Evolutionary conservation across 2,113 vertebrate genomes (phyloP).

Genomic region (Cepphus grylle): DNA sequence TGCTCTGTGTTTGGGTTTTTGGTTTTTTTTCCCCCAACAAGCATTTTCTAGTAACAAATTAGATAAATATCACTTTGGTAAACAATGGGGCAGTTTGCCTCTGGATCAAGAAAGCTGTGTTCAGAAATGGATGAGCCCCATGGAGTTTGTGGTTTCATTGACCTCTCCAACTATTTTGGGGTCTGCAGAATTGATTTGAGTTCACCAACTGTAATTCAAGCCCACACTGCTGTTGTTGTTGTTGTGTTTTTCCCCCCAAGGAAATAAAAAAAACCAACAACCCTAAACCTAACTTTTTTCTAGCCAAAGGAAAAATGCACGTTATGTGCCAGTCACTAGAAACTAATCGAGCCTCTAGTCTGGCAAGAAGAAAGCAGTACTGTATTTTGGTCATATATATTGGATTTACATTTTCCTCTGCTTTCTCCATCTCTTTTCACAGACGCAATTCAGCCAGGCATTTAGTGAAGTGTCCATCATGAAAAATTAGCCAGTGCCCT

Average conservation of each 20-base stretch:
- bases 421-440: not conserved
- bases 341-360: not conserved
- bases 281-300: not conserved
- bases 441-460: not conserved
- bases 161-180: constrained; percentile 22
- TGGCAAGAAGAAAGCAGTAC: constrained; percentile 4
- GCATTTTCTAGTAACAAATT: constrained; percentile 19
- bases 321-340: not conserved
- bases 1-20: not conserved
- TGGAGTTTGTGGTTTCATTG: constrained; percentile 31
- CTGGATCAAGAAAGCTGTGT: not conserved
- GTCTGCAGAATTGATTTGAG: constrained; percentile 26
- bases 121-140: not conserved
- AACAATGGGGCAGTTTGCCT: not conserved
- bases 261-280: not conserved
- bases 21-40: not conserved
- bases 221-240: not conserved
- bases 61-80: constrained; percentile 15
- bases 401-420: not conserved
- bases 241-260: not conserved
- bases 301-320: not conserved
- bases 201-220: constrained; percentile 24
- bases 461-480: not conserved
- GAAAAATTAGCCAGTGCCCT: not conserved
- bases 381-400: not conserved